These are phyloP conservation scores for Muntiacus reevesi DNA, from an alignment of 2,113 vertebrate genomes.

Conservation along the genomic window DNA sequence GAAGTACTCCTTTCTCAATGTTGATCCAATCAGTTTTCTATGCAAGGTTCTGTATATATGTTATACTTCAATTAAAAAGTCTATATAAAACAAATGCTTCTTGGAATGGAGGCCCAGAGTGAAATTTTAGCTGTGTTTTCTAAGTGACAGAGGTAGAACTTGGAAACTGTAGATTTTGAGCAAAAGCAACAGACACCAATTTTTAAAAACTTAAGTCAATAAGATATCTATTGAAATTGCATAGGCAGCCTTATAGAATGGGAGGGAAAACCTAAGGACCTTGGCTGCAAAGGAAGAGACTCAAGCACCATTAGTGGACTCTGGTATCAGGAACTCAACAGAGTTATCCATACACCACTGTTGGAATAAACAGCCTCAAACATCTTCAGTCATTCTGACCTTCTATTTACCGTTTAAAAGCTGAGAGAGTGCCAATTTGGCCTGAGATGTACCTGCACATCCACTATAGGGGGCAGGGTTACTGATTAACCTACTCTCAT, in stretches of 20 bases:
- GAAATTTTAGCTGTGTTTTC: not conserved
- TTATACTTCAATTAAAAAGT: not conserved
- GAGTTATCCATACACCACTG: not conserved
- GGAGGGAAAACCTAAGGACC: not conserved
- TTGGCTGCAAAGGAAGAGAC: not conserved
- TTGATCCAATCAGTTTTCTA: not conserved
- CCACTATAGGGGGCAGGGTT: accelerated
- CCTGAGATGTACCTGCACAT: not conserved
- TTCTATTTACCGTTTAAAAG: not conserved
- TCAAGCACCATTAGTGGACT: not conserved
- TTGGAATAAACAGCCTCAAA: not conserved
- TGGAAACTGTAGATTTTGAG: not conserved
- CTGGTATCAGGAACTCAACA: not conserved
- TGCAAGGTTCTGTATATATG: not conserved
- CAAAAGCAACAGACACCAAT: not conserved
- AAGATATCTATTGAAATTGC: not conserved
- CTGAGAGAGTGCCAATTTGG: not conserved
- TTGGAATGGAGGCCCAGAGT: not conserved
- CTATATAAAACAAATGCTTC: not conserved
- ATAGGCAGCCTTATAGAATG: not conserved
- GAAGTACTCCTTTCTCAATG: not conserved
- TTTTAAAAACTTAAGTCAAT: not conserved
- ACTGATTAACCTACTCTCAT: not conserved
- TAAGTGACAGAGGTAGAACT: not conserved
- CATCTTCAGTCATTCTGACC: not conserved